Evolutionary conservation across 2,888 invertebrate species (phyloP), one percentile per base, ranked within the genome.

Genomic region (Tachystola acroxantha): DNA sequence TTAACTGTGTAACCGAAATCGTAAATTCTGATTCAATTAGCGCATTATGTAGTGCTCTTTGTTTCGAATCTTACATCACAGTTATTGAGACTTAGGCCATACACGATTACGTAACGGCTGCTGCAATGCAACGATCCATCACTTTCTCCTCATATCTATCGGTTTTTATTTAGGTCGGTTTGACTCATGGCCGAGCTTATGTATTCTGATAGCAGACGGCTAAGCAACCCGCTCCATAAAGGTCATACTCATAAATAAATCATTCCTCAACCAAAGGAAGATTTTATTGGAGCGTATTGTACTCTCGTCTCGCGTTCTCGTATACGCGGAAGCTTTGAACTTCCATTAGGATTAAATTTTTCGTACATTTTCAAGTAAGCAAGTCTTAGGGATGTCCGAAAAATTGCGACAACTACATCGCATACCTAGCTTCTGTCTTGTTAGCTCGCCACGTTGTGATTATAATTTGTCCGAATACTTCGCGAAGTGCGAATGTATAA

Each of bases 71-170:
- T 65, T 68, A 59, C 65, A 53, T 67, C 61, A 66, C 43, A 37
- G 28, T 35, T 53, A 47, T 55, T 54, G 39, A 56, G 54, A 50
- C 34, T 40, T 37, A 35, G 55, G 53, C 52, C 51, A 52, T 48
- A 50, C 50, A 42, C 53, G 47, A 57, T 84, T 80, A 55, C 69
- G 64, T 72, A 78, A 82, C 50, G 51, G 57, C 58, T 60, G 56
- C 59, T 59, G 63, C 51, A 62, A 53, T 59, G 63, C 51, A 62
- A 53, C 70, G 58, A 80, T 74, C 68, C 76, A 77, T 80, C 79
- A 81, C 84, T 84, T 84, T 84, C 84, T 81, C 80, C 33, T 66
- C 57, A 52, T 55, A 67, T 71, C 57, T 69, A 76, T 72, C 67
- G 64, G 63, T 59, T 60, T 59, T 61, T 66, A 74, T 79, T 75